Percentiles rank a stretch among this genome's conserved stretches.
phyloP scores from a whole-genome alignment of 2,797 vertebrate species.

The Acipenser ruthenus region DNA sequence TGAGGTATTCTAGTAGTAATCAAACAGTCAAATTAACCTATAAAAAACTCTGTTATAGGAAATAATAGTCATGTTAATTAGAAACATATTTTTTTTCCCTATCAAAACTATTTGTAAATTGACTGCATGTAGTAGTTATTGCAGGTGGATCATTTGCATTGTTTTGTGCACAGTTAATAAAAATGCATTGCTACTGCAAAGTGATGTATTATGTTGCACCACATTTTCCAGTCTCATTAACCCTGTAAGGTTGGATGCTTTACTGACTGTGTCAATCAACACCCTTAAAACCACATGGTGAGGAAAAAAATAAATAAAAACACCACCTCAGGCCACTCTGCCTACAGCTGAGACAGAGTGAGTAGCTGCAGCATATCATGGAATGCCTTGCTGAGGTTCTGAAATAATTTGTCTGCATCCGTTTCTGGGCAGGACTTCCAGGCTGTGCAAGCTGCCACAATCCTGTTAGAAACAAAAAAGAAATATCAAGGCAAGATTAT shows the following conservation, averaged over 20 bases:
- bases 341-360: conserved; percentile 66
- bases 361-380: conserved; percentile 74
- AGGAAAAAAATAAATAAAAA: too few relatives aligned
- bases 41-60: too few relatives aligned
- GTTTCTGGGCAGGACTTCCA: conserved; percentile 85
- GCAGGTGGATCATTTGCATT: conserved; percentile 57
- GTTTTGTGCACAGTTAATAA: conserved; percentile 47
- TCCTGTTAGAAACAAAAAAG: conserved; percentile 49
- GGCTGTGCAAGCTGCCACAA: conserved; percentile 60
- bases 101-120: too few relatives aligned
- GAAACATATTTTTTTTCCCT: too few relatives aligned
- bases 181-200: conserved; percentile 49
- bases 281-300: too few relatives aligned
- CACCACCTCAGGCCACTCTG: not conserved
- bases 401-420: conserved; percentile 66
- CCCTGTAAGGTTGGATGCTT: too few relatives aligned
- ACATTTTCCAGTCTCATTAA: too few relatives aligned
- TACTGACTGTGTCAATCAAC: too few relatives aligned
- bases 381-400: conserved; percentile 55
- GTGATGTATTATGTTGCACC: not conserved
- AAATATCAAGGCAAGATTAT: not conserved
- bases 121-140: conserved; percentile 29
- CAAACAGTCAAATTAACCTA: too few relatives aligned
- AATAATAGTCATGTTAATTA: too few relatives aligned
- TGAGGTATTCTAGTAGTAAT: too few relatives aligned